These are phyloP conservation scores for Okapia johnstoni DNA, from an alignment of 2,113 vertebrate species.

Conservation along the genomic window DNA sequence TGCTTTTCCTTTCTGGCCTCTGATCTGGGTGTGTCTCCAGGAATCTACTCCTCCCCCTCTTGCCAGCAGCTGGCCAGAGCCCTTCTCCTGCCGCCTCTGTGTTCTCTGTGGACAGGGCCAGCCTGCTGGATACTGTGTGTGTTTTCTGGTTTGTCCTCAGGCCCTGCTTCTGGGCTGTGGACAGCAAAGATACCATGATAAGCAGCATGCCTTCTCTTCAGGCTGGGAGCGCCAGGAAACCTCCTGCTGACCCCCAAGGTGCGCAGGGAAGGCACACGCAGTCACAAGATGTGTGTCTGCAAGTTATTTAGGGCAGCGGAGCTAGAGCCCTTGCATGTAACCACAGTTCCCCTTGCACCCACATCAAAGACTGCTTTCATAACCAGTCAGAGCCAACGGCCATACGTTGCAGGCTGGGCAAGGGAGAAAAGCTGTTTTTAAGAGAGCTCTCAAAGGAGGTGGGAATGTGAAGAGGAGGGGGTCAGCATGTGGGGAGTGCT, in stretches of 20 bases:
- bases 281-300: constrained; percentile 15
- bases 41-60: constrained; percentile 47
- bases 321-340: constrained; percentile 24
- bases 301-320: constrained; percentile 7
- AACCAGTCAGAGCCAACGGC: constrained; percentile 30
- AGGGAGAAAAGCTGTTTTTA: constrained; percentile 24
- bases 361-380: constrained; percentile 64
- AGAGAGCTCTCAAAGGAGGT: constrained; percentile 3
- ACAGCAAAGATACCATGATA: not conserved
- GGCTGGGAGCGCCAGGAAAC: not conserved
- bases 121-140: not conserved
- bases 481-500: not conserved
- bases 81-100: not conserved
- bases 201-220: not conserved
- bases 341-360: constrained; percentile 27
- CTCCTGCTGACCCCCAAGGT: not conserved
- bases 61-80: constrained; percentile 44
- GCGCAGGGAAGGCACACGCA: not conserved
- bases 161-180: not conserved
- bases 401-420: not conserved
- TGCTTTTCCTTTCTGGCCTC: constrained; percentile 35
- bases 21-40: constrained; percentile 66
- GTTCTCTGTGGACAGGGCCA: not conserved
- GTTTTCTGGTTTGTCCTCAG: not conserved
- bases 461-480: not conserved